Evolutionary conservation across 1,140 invertebrate species (phyloP).

Genomic region (Lerema accius): DNA sequence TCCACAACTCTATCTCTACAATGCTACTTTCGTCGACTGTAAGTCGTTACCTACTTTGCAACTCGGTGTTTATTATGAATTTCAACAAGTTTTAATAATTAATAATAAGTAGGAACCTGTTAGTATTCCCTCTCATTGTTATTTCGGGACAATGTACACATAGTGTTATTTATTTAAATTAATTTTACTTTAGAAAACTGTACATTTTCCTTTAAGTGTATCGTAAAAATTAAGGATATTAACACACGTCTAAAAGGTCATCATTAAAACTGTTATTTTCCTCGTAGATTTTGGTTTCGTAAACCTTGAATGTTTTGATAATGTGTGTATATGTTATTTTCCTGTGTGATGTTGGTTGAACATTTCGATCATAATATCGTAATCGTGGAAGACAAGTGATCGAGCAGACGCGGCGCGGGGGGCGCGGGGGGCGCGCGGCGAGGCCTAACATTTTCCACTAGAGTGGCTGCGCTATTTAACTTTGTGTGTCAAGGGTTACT

Average conservation of each 20-base stretch:
- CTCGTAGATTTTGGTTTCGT: conserved; percentile 27
- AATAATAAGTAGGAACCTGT: too few relatives aligned
- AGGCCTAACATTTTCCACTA: conserved; percentile 71
- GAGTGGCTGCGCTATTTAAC: conserved; percentile 53
- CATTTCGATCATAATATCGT: not conserved
- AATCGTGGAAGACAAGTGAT: conserved; percentile 13
- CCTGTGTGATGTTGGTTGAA: conserved; percentile 21
- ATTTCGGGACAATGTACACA: too few relatives aligned
- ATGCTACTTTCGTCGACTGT: too few relatives aligned
- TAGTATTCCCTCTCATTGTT: too few relatives aligned
- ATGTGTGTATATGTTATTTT: conserved; percentile 36
- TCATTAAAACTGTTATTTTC: not conserved
- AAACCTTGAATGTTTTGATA: conserved; percentile 28
- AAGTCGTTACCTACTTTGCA: too few relatives aligned
- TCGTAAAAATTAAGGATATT: conserved; percentile 2
- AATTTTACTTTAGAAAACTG: too few relatives aligned
- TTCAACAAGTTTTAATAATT: too few relatives aligned
- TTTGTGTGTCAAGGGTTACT: conserved; percentile 78
- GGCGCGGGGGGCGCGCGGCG: conserved; percentile 39
- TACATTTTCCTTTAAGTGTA: too few relatives aligned
- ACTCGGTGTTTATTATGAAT: too few relatives aligned
- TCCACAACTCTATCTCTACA: not conserved
- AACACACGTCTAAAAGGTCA: not conserved
- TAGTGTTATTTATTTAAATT: too few relatives aligned
- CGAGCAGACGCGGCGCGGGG: conserved; percentile 24